Evolutionary conservation across 2,113 vertebrate genomes (phyloP), one percentile per base, ranked within the genome.

Genomic region (Passer domesticus): DNA sequence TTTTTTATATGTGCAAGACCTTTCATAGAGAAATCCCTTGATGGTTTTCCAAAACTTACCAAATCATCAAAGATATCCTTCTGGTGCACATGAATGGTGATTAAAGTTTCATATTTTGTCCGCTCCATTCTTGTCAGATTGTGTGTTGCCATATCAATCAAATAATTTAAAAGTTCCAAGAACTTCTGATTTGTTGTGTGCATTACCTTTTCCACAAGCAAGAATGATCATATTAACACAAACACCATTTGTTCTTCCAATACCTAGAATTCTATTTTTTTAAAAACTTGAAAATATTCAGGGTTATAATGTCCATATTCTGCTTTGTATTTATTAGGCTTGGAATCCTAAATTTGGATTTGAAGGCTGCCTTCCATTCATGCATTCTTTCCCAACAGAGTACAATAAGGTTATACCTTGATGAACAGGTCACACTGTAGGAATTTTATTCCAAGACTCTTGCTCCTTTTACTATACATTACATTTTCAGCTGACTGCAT

Each of bases 61-160:
- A 98, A 88, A 73, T 96, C 96, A 92, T 97, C 97, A 95, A 98
- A 98, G 87, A 98, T 98, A 90, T 98, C 97, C 74, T 98, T 98
- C 92, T 98, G 97, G 75, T 98, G 97, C 63, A 98, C 96, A n/a
- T 98, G 97, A 88, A 98, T 97, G 33, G 97, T 98, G 68, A 98
- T 97, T 72, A 98, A 95, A 49, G 97, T 97, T 89, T 98, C 97
- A 35, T 97, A 98, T 75, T 98, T 98, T 37, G 93, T 97, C 68
- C 97, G 95, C 12, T 98, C 97, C 88, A 96, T 97, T 94, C 96
- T 97, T 83, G 97, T 95, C 58, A 98, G 83, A 67, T 97, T 81
- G 12, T 80, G 92, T 63, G 97, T 97, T 87, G 97, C 87, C 97
- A 97, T 97, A 82, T 97, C 97, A 92, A 98, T 98, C 86, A 98